Base-by-base conservation (phyloP, 30 jellyfish, hydroid and myxozoan genomes). In the Euphysa ruthae region DNA sequence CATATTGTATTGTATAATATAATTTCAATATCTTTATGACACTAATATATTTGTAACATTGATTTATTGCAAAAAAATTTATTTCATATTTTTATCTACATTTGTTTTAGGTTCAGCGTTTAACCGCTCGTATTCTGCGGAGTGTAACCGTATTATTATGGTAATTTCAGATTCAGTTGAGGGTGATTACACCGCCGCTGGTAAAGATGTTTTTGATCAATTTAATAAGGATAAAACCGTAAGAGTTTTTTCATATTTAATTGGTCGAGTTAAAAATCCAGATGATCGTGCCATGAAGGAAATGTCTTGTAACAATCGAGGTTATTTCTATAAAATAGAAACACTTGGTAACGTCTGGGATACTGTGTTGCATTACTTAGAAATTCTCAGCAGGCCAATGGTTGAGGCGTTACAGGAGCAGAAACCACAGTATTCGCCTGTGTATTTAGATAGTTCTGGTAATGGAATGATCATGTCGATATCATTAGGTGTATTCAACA, bases 291-390 rank as follows among this genome's bases (percentile, higher is more conserved):
- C 96, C 13, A 78, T 85, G 81, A 49, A 29, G 6, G 69, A 85
- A 38, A 85, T 85, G 96, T 61, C 93, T n/a, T 85, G 96, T 52
- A 35, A 78, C 8, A 85, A 85, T 61, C 49, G 93, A 12, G 96
- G 96, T 78, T 70, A 29, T 57, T 52, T 70, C 33, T 70, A 70
- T 57, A 16, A 55, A 32, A 51, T 70, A n/a, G 81, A 70, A 56
- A 70, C 83, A 27, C 62, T 70, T 33, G 77, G 77, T 7, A 70
- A 70, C 21, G 66, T 70, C 22, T 70, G 83, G 83, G 79, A 70
- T 32, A 70, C 83, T 1, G 83, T 70, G 12, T 21, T 51, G 28
- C 63, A 52, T 23, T 52, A 56, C 35, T n/a, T 70, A 28, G 19
- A 55, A 16, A 62, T 70, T 28, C 26, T 70, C 43, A 68, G 80